Evolutionary conservation across 2,888 invertebrate genomes (phyloP).

Genomic region (Stegophylla sp.): DNA sequence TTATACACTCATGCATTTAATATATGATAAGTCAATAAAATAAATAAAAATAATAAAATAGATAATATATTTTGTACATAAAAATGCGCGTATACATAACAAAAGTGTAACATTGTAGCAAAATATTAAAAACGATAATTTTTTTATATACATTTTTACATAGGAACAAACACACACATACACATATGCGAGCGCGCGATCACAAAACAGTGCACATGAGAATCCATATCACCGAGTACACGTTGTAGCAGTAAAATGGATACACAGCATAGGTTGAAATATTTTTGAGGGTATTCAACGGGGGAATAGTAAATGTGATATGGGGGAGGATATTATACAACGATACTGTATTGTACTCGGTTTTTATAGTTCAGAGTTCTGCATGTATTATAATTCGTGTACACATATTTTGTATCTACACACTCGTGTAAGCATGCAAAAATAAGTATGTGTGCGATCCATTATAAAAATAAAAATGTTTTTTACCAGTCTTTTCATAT

Average conservation of each 20-base stretch:
- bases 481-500: neutral
- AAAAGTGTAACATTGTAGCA: neutral
- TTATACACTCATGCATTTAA: constrained; percentile 20
- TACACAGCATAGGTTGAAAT: too few relatives aligned
- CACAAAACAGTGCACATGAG: too few relatives aligned
- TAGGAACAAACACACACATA: too few relatives aligned
- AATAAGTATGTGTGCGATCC: too few relatives aligned
- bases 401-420: neutral
- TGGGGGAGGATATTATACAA: too few relatives aligned
- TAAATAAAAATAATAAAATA: too few relatives aligned
- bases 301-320: too few relatives aligned
- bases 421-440: neutral
- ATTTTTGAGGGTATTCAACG: too few relatives aligned
- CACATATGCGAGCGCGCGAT: too few relatives aligned
- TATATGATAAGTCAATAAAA: neutral
- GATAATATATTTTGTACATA: neutral
- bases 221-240: too few relatives aligned
- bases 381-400: neutral
- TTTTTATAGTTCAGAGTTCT: neutral
- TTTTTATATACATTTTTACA: neutral
- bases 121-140: neutral
- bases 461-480: neutral
- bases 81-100: neutral
- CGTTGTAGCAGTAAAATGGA: too few relatives aligned
- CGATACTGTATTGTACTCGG: neutral